Evolutionary conservation across 2,797 vertebrate genomes (phyloP), one percentile per base, ranked within the genome.

Genomic region (Danio aesculapii): DNA sequence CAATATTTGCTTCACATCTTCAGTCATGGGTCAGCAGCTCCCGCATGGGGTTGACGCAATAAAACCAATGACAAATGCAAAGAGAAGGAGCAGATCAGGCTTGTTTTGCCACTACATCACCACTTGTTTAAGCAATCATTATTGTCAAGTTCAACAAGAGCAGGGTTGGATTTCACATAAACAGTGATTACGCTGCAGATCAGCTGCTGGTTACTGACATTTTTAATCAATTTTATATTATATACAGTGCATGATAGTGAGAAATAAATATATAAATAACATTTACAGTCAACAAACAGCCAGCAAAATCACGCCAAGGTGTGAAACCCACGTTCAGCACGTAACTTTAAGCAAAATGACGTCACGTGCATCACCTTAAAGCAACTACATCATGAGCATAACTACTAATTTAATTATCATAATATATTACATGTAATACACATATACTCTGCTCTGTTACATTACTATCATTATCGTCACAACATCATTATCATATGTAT

Each of bases 111-210:
- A 63, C 7, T 4, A 19, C n/a, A 57, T 55, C 69, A 44, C 9
- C n/a, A 44, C 17, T 44, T 44, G 59, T 63, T 66, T 14, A 66
- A 11, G 21, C 73, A 62, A 12, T 62, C 44, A 74, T 49, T 12
- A 53, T 3, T 43, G 50, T 70, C 50, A 12, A 17, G 3, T n/a
- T 53, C 73, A 75, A 55, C 74, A 58, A 58, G 68, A 1, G 19
- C 9, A 14, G 30, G 21, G 66, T 70, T 68, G 57, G 67, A 70
- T 52, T 52, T 6, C 11, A 52, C 57, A 62, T 53, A 61, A 59
- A 17, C 16, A 7, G 12, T 50, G 53, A 69, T 58, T 61, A 78
- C 13, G 58, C 58, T 55, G 30, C 50, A 10, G 16, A 21, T 2
- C 12, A 17, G 6, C 69, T n/a, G 49, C 10, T 9, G 3, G 16